phyloP scores from a whole-genome alignment of 1,140 invertebrate genomes.

The Heliconius eleuchia region DNA sequence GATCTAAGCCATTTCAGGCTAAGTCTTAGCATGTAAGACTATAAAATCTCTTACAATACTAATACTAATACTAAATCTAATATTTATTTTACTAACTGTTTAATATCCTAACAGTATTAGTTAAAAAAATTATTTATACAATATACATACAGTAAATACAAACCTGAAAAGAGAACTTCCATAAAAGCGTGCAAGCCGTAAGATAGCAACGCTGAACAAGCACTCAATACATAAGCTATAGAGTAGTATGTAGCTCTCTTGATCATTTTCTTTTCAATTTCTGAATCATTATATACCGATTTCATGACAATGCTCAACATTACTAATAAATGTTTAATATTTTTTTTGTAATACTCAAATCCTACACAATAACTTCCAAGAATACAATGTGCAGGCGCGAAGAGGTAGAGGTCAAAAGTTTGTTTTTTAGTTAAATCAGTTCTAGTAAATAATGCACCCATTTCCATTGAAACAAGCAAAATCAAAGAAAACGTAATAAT shows the following conservation, averaged over 20 bases:
- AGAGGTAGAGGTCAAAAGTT: slow-evolving; percentile 36
- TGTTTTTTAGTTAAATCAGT: slow-evolving; percentile 45
- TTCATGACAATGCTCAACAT: slow-evolving; percentile 45
- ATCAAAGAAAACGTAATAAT: slow-evolving; percentile 22
- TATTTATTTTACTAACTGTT: no score
- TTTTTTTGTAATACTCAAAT: slow-evolving; percentile 30
- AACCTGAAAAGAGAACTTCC: neutral
- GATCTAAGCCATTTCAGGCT: no score
- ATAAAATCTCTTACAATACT: no score
- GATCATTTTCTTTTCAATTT: slow-evolving; percentile 47
- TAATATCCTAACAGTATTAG: no score
- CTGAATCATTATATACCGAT: slow-evolving; percentile 43
- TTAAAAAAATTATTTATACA: no score
- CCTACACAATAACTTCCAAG: slow-evolving; percentile 31
- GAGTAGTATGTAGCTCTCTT: slow-evolving; percentile 40
- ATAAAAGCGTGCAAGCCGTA: slow-evolving; percentile 40
- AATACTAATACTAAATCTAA: no score
- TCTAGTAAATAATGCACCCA: slow-evolving; percentile 40
- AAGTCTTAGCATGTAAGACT: no score
- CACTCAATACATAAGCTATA: slow-evolving; percentile 27
- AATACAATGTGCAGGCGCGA: slow-evolving; percentile 40
- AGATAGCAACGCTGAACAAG: slow-evolving; percentile 36
- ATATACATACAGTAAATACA: neutral
- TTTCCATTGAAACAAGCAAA: slow-evolving; percentile 37
- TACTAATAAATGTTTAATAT: slow-evolving; percentile 39